Evolutionary conservation across 2,797 vertebrate species (phyloP), one percentile per base, ranked within the genome.

Genomic region (Myripristis jacobus): DNA sequence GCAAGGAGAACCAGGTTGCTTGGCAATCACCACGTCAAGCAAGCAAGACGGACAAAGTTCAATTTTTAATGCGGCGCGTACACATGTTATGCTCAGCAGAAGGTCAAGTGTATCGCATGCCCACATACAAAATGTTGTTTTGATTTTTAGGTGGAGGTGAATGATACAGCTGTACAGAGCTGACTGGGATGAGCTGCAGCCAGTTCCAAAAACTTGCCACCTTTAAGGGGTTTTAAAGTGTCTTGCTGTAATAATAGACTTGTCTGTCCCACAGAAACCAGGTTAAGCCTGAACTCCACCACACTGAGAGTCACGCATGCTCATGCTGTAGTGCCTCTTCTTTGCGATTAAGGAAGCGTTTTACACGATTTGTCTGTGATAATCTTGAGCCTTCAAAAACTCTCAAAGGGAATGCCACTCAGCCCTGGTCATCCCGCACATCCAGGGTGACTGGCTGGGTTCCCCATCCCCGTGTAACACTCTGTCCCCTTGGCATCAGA

Each of bases 1-100:
- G 46, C 71, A 67, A 41, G 46, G 51, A 64, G 47, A 52, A 36
- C 43, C 18, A 29, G 21, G 16, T 44, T 25, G 16, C 16, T 27
- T 38, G n/a, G 16, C 29, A 27, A 47, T 19, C 41, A 46, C 38
- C 15, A 19, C 13, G 11, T 27, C 21, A 12, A 9, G 24, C 6
- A 52, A 10, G 24, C 24, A 16, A 4, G 15, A 15, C 15, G 24
- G 12, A 52, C 22, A 27, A 52, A 27, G 24, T 16, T 4, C 3
- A 1, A 6, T 25, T 51, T 25, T 51, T 25, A 15, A 41, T 41
- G 38, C 12, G 38, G 13, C 3, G 38, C 15, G 38, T 12, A 41
- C 13, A 9, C 36, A 41, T 12, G 13, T 41, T 38, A 12, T 46
- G 44, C 6, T 18, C n/a, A 21, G 46, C 11, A 13, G 13, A 7